Conservation (phyloP, 1,140 invertebrate genomes). For the Caenorhabditis tropicalis region DNA sequence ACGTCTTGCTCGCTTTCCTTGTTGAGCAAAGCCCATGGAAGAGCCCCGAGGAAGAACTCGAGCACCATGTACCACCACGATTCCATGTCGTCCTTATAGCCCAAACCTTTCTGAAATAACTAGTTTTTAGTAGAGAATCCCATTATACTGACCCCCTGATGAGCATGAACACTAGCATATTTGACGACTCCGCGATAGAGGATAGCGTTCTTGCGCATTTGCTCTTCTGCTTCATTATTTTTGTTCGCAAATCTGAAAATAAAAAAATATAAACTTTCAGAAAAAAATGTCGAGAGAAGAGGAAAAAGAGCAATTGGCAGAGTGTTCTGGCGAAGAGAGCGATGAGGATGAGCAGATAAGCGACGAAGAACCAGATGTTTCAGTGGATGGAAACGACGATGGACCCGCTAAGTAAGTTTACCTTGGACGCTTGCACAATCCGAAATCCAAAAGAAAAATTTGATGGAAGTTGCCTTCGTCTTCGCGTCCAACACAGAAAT, state of each 20-base stretch:
- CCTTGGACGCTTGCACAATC: conserved; percentile 25
- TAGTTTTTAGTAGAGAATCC: background rate
- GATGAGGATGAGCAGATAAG: too few relatives aligned
- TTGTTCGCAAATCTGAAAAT: conserved; percentile 7
- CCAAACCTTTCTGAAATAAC: background rate
- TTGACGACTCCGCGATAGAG: conserved; percentile 13
- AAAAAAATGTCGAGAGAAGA: background rate
- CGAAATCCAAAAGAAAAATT: background rate
- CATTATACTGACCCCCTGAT: background rate
- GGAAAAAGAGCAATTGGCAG: too few relatives aligned
- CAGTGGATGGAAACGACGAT: too few relatives aligned
- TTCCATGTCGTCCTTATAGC: conserved; percentile 55
- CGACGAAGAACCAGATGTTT: too few relatives aligned
- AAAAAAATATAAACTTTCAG: background rate
- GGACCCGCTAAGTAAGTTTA: background rate
- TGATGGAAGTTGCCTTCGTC: background rate
- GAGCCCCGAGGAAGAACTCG: conserved; percentile 46
- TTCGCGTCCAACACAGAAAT: conserved; percentile 10
- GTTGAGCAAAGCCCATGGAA: conserved; percentile 46
- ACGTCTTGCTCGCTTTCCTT: conserved; percentile 50
- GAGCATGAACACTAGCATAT: background rate
- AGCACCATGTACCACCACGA: conserved; percentile 56
- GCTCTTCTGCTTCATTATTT: conserved; percentile 16
- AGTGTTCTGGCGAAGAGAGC: too few relatives aligned
- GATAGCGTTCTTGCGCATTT: conserved; percentile 20